Percentiles rank a stretch among this genome's conserved stretches.
Conservation (phyloP, 2,797 vertebrate species). For the Pristis pectinata region DNA sequence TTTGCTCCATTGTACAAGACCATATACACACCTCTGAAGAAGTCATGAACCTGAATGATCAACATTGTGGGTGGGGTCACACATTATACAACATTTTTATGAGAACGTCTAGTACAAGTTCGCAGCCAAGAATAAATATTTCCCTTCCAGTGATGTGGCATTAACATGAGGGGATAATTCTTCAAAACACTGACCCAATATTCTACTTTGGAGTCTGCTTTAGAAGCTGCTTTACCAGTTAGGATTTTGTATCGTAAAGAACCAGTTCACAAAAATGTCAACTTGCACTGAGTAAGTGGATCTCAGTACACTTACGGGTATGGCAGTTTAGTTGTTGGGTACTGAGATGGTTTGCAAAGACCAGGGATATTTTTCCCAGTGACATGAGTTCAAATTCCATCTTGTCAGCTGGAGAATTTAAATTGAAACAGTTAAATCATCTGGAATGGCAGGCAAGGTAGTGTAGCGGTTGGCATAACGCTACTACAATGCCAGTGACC, state of each 20-base stretch:
- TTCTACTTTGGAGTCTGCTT: not conserved
- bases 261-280: not conserved
- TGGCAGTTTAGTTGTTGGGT: too few relatives aligned
- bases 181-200: not conserved
- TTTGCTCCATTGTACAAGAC: not conserved
- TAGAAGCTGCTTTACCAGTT: not conserved
- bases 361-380: too few relatives aligned
- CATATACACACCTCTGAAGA: constrained; percentile 7
- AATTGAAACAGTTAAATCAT: too few relatives aligned
- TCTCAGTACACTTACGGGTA: too few relatives aligned
- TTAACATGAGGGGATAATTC: not conserved
- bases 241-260: not conserved
- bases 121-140: not conserved
- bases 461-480: too few relatives aligned
- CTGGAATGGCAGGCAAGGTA: too few relatives aligned
- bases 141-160: not conserved
- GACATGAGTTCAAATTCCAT: too few relatives aligned
- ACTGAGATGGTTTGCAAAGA: too few relatives aligned
- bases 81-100: not conserved
- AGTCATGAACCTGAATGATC: not conserved
- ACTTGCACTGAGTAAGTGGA: not conserved
- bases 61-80: not conserved
- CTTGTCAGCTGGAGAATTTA: too few relatives aligned
- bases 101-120: constrained; percentile 2
- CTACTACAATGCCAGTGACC: too few relatives aligned